Evolutionary conservation across 2,797 vertebrate species (phyloP).

Genomic region (Catharus ustulatus): DNA sequence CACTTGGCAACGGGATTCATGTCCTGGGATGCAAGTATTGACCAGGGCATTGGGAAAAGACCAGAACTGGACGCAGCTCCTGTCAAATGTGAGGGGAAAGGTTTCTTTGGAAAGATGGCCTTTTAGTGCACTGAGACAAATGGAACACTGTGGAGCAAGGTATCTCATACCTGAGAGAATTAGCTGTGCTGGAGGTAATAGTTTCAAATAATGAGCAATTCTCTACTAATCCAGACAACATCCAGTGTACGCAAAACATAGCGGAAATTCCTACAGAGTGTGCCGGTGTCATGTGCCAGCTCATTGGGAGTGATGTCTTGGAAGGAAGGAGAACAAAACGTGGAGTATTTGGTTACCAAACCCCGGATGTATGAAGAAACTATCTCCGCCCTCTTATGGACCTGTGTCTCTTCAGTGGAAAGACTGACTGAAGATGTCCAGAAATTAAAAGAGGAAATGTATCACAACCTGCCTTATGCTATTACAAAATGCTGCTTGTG

Average conservation of each 20-base stretch:
- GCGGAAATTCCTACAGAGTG: background rate
- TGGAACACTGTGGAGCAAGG: background rate
- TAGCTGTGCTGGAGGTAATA: background rate
- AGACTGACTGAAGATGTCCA: background rate
- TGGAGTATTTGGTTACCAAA: background rate
- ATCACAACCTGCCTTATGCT: background rate
- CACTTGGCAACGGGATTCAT: background rate
- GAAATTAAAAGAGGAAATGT: background rate
- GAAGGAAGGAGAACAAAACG: background rate
- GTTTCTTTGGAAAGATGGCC: background rate
- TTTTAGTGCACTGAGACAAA: background rate
- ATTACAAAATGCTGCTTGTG: background rate
- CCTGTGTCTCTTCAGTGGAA: background rate
- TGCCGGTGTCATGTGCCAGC: background rate
- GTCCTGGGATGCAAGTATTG: background rate
- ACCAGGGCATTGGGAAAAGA: background rate
- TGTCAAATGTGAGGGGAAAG: background rate
- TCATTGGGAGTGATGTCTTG: background rate
- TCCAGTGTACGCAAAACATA: background rate
- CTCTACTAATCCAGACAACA: background rate
- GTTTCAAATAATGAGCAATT: background rate
- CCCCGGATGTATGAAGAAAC: background rate
- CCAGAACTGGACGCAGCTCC: background rate
- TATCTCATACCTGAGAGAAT: background rate
- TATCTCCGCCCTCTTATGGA: rapidly evolving